Conservation (phyloP, 2,888 invertebrate genomes). For the Tenodera sinensis region DNA sequence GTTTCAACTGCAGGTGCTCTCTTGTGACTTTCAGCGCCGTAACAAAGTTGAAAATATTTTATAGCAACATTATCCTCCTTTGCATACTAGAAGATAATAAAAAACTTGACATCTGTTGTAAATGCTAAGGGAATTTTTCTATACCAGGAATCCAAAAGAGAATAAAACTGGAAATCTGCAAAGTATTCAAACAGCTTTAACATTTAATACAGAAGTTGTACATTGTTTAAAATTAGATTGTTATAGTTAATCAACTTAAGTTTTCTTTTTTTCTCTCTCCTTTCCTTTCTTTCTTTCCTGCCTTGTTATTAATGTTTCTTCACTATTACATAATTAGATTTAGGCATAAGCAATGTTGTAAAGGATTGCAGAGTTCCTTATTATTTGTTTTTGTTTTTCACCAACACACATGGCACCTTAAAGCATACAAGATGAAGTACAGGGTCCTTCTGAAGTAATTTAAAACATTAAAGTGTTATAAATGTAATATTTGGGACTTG, state of each 20-base stretch:
- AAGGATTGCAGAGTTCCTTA: background rate
- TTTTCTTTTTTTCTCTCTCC: background rate
- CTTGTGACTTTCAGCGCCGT: background rate
- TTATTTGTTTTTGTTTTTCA: background rate
- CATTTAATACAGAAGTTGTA: background rate
- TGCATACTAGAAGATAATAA: background rate
- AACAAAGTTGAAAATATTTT: background rate
- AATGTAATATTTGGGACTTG: no score
- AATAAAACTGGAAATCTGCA: no score
- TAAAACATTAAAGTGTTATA: no score
- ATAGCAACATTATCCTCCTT: background rate
- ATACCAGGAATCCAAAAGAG: no score
- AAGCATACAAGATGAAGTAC: background rate
- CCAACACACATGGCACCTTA: background rate
- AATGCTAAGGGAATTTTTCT: background rate
- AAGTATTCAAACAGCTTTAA: background rate
- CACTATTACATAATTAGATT: background rate
- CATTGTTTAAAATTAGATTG: background rate
- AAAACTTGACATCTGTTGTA: background rate
- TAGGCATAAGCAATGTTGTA: background rate
- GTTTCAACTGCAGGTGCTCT: background rate
- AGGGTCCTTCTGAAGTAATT: no score
- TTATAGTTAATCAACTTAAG: background rate
- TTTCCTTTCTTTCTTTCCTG: no score
- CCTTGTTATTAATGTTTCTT: background rate